Percentiles rank a stretch among this genome's conserved stretches.
These are phyloP conservation scores for Hydropsyche tenuis DNA, from an alignment of 1,140 invertebrate genomes.

Conservation along the genomic window DNA sequence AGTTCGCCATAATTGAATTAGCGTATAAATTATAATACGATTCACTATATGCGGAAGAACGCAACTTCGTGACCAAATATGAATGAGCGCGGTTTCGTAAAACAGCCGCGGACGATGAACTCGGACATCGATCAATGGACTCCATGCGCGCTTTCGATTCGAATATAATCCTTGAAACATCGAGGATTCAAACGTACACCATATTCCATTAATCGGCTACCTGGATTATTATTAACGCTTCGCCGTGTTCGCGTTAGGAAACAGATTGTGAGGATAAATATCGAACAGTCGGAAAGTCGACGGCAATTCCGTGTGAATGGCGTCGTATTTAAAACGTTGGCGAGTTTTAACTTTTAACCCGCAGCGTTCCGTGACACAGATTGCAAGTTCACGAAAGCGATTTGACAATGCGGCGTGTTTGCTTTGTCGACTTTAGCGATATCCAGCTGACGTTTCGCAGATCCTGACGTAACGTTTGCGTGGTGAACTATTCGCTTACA, in stretches of 20 bases:
- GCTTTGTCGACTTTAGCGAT: no score
- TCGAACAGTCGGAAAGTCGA: not conserved
- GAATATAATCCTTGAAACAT: no score
- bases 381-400: constrained; percentile 11
- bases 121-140: no score
- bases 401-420: not conserved
- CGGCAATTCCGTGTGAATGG: constrained; percentile 33
- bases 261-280: constrained; percentile 34
- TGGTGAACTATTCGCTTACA: no score
- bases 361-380: constrained; percentile 6
- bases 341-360: constrained; percentile 20
- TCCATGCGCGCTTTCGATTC: no score
- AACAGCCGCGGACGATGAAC: not conserved
- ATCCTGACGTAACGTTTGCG: not conserved
- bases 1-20: constrained; percentile 16
- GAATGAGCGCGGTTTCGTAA: constrained; percentile 12
- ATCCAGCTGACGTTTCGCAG: not conserved
- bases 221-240: constrained; percentile 10
- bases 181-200: no score
- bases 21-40: constrained; percentile 6
- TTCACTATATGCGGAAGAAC: constrained; percentile 8
- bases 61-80: constrained; percentile 21
- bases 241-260: constrained; percentile 11
- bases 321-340: constrained; percentile 33
- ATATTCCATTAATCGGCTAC: not conserved